Base-by-base conservation (phyloP, 2,113 vertebrate species). In the Sinocyclocheilus grahami region DNA sequence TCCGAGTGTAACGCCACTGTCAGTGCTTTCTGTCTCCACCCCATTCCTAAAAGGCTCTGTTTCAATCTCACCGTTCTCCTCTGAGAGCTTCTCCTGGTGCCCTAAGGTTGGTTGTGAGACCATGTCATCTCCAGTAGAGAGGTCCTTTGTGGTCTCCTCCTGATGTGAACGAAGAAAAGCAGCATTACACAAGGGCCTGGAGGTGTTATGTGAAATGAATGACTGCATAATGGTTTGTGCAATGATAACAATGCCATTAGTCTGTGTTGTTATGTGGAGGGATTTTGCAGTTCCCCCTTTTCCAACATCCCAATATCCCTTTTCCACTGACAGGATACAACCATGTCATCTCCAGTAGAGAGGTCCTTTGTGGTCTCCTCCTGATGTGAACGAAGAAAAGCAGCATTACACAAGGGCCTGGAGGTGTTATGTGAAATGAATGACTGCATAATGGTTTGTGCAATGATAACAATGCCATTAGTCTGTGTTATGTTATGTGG, bases 31-130 rank as follows among this genome's bases (percentile, higher is more conserved):
- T 0, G 94, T 94, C 93, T 99, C 97, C 0, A 95, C 96, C 58
- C 92, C 97, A 0, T 98, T 98, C 22, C 95, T 95, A 58, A 98
- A 88, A 0, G 94, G 94, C 86, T 98, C 98, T 1, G 89, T 27
- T 62, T 96, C 97, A 3, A 91, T 88, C 87, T 99, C 97, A 0
- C 97, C 97, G 0, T 98, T 98, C 89, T 99, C 97, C 86, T 99
- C 97, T 13, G 80, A 91, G 87, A 4, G 51, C 71, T 88, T 93
- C 77, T 83, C 18, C n/a, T 90, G 65, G 79, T 88, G 77, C 42
- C 95, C 95, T 78, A 92, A 93, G 33, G 94, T 95, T 0, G 93
- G 85, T 89, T 94, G 96, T 90, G 94, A 92, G 89, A 91, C 88
- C 81, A 72, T 37, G 92, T 91, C 91, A 79, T 96, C 92, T 95